Conservation (phyloP, 2,113 vertebrate species). For the Caranx ignobilis region DNA sequence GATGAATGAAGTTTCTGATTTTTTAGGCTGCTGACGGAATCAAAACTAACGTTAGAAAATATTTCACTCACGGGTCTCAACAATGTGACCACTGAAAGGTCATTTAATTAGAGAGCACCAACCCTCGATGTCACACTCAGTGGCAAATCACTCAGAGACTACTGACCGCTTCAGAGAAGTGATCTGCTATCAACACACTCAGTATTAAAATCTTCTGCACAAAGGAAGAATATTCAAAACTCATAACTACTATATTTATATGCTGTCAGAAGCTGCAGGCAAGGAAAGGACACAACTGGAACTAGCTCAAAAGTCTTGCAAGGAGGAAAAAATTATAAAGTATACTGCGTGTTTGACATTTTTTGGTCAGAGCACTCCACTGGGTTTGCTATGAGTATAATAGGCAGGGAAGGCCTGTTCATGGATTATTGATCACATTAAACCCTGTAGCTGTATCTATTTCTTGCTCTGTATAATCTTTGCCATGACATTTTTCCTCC, state of each 20-base stretch:
- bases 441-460: neutral
- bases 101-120: conserved; percentile 14
- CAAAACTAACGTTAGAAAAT: neutral
- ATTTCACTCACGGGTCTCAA: neutral
- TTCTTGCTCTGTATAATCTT: conserved; percentile 16
- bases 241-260: conserved; percentile 7
- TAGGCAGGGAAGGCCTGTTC: conserved; percentile 25
- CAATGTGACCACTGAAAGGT: conserved; percentile 17
- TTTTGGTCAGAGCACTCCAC: conserved; percentile 39
- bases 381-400: neutral
- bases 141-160: neutral
- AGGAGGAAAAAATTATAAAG: neutral
- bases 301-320: conserved; percentile 39
- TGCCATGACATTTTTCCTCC: neutral
- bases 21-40: neutral
- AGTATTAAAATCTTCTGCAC: neutral
- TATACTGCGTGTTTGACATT: conserved; percentile 40
- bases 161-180: neutral
- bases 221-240: neutral
- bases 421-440: conserved; percentile 37
- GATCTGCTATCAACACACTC: neutral
- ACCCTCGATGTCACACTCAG: neutral
- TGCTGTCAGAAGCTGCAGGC: conserved; percentile 1
- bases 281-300: conserved; percentile 36
- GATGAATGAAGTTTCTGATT: conserved; percentile 1